phyloP scores from a whole-genome alignment of 1,140 invertebrate species.

The Caenorhabditis tropicalis region DNA sequence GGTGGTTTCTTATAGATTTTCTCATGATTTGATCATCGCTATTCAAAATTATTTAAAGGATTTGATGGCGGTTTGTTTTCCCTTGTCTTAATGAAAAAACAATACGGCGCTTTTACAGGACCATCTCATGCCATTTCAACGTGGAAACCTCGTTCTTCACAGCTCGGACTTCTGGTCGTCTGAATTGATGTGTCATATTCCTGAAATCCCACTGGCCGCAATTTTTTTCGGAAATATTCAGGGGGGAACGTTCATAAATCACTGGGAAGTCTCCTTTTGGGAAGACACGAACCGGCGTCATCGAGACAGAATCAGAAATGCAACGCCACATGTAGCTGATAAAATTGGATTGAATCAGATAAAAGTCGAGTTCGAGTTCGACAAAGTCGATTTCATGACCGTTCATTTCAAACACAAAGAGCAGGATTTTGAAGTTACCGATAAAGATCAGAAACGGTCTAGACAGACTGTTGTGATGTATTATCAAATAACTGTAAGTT shows the following conservation, averaged over 20 bases:
- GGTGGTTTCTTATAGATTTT: neutral
- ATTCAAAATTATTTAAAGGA: neutral
- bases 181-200: neutral
- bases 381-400: slow-evolving; percentile 21
- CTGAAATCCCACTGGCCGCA: neutral
- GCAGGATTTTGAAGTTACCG: neutral
- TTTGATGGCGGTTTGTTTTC: neutral
- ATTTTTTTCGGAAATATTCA: slow-evolving; percentile 49
- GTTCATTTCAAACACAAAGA: slow-evolving; percentile 22
- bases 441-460: neutral
- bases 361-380: slow-evolving; percentile 10
- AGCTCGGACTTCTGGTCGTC: slow-evolving; percentile 21
- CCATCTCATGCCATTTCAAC: neutral
- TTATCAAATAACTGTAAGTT: slow-evolving; percentile 4
- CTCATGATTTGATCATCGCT: neutral
- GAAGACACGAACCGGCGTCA: neutral
- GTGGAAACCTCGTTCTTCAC: slow-evolving; percentile 23
- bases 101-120: neutral
- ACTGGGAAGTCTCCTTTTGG: slow-evolving; percentile 46
- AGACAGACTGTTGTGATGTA: neutral
- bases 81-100: neutral
- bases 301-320: neutral
- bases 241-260: slow-evolving; percentile 43
- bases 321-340: neutral
- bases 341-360: slow-evolving; percentile 5